phyloP scores from a whole-genome alignment of 2,113 vertebrate genomes.

The Elephantulus edwardii region DNA sequence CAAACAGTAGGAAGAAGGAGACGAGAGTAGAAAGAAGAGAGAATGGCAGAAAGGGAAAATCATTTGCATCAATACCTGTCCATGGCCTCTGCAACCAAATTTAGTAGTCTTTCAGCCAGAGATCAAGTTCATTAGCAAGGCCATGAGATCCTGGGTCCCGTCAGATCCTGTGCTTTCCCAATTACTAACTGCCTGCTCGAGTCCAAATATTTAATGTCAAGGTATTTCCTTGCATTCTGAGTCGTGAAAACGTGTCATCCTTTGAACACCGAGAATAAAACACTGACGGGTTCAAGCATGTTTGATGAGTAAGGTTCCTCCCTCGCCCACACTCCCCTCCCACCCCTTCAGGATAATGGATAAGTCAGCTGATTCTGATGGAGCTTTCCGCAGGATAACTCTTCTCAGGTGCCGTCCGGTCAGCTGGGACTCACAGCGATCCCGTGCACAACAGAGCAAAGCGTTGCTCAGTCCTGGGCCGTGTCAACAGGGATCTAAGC shows the following conservation, averaged over 20 bases:
- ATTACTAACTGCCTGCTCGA: not conserved
- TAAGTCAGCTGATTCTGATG: not conserved
- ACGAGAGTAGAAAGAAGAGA: not conserved
- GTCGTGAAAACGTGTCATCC: not conserved
- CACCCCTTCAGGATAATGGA: not conserved
- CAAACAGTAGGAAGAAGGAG: not conserved
- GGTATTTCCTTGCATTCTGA: not conserved
- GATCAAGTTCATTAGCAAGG: too few species aligned
- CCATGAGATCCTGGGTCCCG: not conserved
- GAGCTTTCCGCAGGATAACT: not conserved
- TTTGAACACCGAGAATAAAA: not conserved
- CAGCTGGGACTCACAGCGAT: not conserved
- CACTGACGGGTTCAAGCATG: not conserved
- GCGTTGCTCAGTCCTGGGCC: not conserved
- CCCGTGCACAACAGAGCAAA: not conserved
- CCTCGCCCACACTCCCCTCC: fast-evolving
- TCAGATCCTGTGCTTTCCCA: not conserved
- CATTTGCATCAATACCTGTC: fast-evolving
- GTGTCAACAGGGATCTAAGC: not conserved
- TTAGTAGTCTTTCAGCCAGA: not conserved
- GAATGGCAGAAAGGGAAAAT: not conserved
- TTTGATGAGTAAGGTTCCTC: not conserved
- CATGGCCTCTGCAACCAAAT: fast-evolving
- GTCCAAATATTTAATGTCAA: not conserved
- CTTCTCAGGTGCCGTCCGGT: not conserved